Evolutionary conservation across 2,888 invertebrate genomes (phyloP), one percentile per base, ranked within the genome.

Genomic region (Cybosia mesomella): DNA sequence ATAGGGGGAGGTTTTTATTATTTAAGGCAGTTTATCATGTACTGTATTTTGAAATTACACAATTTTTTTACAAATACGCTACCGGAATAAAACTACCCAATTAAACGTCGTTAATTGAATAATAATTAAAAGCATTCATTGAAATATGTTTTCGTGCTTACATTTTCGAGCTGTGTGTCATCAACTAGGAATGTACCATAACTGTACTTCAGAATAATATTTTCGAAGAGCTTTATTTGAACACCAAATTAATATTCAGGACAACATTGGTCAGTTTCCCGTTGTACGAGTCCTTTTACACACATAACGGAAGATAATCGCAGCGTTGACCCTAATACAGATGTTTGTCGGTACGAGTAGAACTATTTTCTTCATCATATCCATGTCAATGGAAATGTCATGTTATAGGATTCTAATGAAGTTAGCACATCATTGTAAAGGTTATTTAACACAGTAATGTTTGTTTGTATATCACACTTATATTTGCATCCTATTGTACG

Each of bases 211-310:
- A 77, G 21, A 76, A 77, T 76, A 73, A 66, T 74, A 74, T 59
- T 76, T 68, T 72, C 69, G 70, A 68, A 74, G 72, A 75, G 75
- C 79, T 86, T 86, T 86, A 87, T 90, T 89, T 85, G 85, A 81
- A 83, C 80, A 83, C 75, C 72, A 60, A 83, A 89, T 92, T 91
- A 86, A 87, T 89, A 93, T 93, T 89, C 93, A 90, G 89, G 87
- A 86, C 92, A 85, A 85, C 82, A 83, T 85, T 83, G 81, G 77
- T 77, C 69, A 77, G 77, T 81, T 85, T 88, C 87, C 91, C 91
- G 89, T 89, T 90, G 85, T 71, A 72, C 66, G 78, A 73, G 74
- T 87, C 89, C 90, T 89, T 88, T 85, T 86, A 75, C 77, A 85
- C 75, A 85, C 76, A 87, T 89, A 89, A 88, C 89, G 89, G 89